A percentile compares a stretch with the other conserved stretches of the same genome.
Conservation (phyloP, 2,113 vertebrate species). For the Melierax canorus region DNA sequence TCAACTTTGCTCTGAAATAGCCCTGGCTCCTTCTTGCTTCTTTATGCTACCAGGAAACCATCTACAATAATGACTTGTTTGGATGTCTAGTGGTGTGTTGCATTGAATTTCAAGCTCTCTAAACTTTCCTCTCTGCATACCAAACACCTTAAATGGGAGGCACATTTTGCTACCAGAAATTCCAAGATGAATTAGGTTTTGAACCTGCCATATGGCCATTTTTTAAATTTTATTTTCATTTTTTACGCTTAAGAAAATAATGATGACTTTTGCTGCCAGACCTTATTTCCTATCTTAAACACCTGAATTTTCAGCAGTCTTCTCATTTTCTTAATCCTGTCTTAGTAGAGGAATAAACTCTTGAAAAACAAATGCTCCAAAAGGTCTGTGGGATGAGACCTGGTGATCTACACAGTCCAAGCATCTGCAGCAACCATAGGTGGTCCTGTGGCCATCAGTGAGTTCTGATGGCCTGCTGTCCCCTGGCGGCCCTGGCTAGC, state of each 20-base stretch:
- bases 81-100: not conserved
- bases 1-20: not conserved
- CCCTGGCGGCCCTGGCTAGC: not conserved
- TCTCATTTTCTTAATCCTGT: not conserved
- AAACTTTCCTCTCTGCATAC: not conserved
- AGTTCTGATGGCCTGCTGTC: not conserved
- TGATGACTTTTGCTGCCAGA: not conserved
- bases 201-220: not conserved
- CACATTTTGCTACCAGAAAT: not conserved
- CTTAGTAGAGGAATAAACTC: not conserved
- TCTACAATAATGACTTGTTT: not conserved
- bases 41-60: slow-evolving; percentile 39
- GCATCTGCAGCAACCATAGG: accelerated
- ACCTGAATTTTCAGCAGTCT: not conserved
- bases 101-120: not conserved
- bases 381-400: not conserved
- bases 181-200: not conserved
- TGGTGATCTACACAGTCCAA: not conserved
- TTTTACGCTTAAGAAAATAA: not conserved
- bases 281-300: not conserved
- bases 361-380: not conserved
- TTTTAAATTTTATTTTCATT: not conserved
- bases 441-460: not conserved
- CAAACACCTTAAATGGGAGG: not conserved
- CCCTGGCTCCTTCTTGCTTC: not conserved